Percentiles rank a stretch among this genome's conserved stretches.
These are phyloP conservation scores for Rhinolophus ferrumequinum DNA, from an alignment of 2,113 vertebrate genomes.

Conservation along the genomic window DNA sequence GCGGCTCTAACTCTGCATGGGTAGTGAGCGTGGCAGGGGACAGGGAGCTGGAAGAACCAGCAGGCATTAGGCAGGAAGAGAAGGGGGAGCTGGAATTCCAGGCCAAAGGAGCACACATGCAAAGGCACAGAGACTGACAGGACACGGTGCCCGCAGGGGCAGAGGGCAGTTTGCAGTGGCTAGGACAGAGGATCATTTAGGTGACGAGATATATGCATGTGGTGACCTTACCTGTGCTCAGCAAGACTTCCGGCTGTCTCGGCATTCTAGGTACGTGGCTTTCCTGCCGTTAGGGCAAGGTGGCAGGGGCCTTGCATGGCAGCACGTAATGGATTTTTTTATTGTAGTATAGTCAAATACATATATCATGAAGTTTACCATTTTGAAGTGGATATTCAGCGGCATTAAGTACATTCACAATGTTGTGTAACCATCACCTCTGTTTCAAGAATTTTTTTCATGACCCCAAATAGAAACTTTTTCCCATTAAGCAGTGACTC, in stretches of 20 bases:
- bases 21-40: neutral
- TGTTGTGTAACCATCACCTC: too few species aligned
- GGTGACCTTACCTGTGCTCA: neutral
- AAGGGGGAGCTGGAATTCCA: neutral
- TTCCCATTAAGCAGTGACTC: neutral
- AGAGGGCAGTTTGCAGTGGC: neutral
- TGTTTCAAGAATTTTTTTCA: neutral
- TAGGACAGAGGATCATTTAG: neutral
- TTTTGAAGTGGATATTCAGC: neutral
- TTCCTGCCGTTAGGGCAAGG: neutral
- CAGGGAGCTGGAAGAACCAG: neutral
- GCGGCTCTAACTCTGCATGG: neutral
- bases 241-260: neutral
- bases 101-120: neutral
- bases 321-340: neutral
- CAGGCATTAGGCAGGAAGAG: neutral
- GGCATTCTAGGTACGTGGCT: neutral
- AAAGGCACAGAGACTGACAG: neutral
- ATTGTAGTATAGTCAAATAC: neutral
- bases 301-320: neutral
- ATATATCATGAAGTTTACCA: neutral
- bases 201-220: accelerated
- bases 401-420: neutral
- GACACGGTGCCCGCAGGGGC: neutral
- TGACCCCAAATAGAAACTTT: neutral